Base-by-base conservation (phyloP, 1,140 invertebrate species). In the Dryas iulia region DNA sequence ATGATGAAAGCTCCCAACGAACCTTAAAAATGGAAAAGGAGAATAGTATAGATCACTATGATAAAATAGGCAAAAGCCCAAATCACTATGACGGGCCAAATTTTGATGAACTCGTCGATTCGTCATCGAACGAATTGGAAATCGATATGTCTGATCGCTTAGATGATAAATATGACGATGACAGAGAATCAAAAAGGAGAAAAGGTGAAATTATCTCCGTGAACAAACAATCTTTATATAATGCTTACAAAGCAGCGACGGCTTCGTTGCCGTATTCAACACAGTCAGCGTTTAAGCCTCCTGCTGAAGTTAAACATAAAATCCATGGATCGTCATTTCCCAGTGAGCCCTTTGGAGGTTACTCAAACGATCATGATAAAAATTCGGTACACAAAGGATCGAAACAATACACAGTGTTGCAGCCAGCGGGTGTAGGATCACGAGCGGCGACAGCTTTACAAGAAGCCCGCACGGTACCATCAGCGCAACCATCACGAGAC, bases 361-460 rank as follows among this genome's bases (percentile, higher is more conserved):
- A 90, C 61, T 89, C 87, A 5, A 89, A 85, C 59, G 87, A 90
- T 56, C 84, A 89, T 54, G 83, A 86, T 26, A 83, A 87, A 76
- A 84, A 83, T 70, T 76, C 84, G 11, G 58, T 78, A 18, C 69
- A 78, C 35, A 88, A 89, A 66, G 77, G 69, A 6, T 82, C 83
- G 14, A 94, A 96, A 86, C 96, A 97, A 77, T 97, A 97, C 77
- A 97, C 96, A 12, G 96, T 97, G 58, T 90, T 97, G 14, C 96
- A 97, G 81, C 96, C 96, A 1, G 96, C 96, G 7, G 95, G 94
- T 12, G 93, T 94, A 0, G 95, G 95, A 2, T 96, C 96, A 4
- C 93, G 96, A 28, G 95, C 95, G 0, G 95, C 96, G 1, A 95
- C 95, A 18, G 95, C 95, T 0, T 93, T 97, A 57, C 96, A 97